A percentile compares a stretch with the other conserved stretches of the same genome.
Evolutionary conservation across 2,113 vertebrate genomes (phyloP).

Genomic region (Crotalus horridus): DNA sequence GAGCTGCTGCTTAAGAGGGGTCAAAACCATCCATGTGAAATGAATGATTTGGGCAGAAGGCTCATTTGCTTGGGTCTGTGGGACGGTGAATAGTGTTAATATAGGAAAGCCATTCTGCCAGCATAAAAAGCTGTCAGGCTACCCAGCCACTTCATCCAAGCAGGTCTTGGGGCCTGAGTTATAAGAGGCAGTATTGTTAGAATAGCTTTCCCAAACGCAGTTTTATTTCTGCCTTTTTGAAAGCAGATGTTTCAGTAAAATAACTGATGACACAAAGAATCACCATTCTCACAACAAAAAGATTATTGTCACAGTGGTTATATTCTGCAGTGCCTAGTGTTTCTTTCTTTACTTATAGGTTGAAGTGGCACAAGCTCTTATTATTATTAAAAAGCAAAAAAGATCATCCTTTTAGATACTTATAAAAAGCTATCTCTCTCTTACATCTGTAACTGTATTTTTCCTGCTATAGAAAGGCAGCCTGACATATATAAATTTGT

Average conservation of each 20-base stretch:
- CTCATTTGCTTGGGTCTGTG: not conserved
- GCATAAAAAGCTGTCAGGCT: not conserved
- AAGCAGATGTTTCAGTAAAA: not conserved
- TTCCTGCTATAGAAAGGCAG: not conserved
- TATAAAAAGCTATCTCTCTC: not conserved
- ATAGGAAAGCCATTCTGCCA: not conserved
- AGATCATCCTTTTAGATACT: not conserved
- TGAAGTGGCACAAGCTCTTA: rapidly evolving
- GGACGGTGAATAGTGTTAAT: not conserved
- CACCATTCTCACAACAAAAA: not conserved
- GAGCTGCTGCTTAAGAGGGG: not conserved
- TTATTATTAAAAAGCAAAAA: not conserved
- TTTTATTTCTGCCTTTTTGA: not conserved
- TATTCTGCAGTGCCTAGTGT: not conserved
- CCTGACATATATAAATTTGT: not conserved
- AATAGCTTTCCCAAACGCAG: not conserved
- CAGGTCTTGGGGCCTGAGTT: not conserved
- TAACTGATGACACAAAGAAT: not conserved
- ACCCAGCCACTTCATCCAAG: not conserved
- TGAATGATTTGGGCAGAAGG: not conserved
- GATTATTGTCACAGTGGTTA: not conserved
- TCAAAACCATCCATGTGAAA: not conserved
- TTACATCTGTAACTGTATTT: not conserved
- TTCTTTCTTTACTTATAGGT: not conserved
- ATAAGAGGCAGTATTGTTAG: not conserved